Conservation (phyloP, 2,888 invertebrate species). For the Cremastinae sp. region DNA sequence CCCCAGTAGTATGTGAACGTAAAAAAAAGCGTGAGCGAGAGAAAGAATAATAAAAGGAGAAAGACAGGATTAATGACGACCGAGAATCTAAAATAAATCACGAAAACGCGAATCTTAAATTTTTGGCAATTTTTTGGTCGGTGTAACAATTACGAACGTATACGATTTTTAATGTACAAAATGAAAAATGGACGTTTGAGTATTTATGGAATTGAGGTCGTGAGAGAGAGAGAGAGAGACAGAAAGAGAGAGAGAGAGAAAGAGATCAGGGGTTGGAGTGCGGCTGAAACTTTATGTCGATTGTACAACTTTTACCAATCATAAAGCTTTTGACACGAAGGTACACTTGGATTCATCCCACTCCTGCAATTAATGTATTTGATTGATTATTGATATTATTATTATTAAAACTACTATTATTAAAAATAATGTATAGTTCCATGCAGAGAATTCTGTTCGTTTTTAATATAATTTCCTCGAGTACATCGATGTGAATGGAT, state of each 20-base stretch:
- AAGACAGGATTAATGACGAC: slow-evolving; percentile 59
- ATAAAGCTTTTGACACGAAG: slow-evolving; percentile 40
- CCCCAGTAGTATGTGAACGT: slow-evolving; percentile 71
- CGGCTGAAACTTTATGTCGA: slow-evolving; percentile 26
- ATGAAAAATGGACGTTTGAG: slow-evolving; percentile 61
- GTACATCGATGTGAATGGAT: slow-evolving; percentile 20
- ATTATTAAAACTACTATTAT: slow-evolving; percentile 43
- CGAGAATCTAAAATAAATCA: slow-evolving; percentile 28
- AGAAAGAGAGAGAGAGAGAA: slow-evolving; percentile 10
- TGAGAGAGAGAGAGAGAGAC: slow-evolving; percentile 12
- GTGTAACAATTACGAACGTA: slow-evolving; percentile 79
- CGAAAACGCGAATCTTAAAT: slow-evolving; percentile 61
- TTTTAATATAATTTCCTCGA: slow-evolving; percentile 15
- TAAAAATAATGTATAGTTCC: slow-evolving; percentile 29
- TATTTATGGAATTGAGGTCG: slow-evolving; percentile 39
- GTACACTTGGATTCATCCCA: slow-evolving; percentile 26
- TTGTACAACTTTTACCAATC: slow-evolving; percentile 30
- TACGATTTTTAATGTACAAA: slow-evolving; percentile 81
- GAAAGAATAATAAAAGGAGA: slow-evolving; percentile 64
- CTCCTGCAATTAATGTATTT: slow-evolving; percentile 47
- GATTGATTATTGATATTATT: slow-evolving; percentile 43
- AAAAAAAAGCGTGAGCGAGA: slow-evolving; percentile 69
- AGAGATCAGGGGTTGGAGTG: not conserved
- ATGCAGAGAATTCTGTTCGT: slow-evolving; percentile 18
- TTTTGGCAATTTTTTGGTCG: slow-evolving; percentile 75